phyloP scores from a whole-genome alignment of 2,888 invertebrate species.

The Eristalis pertinax region DNA sequence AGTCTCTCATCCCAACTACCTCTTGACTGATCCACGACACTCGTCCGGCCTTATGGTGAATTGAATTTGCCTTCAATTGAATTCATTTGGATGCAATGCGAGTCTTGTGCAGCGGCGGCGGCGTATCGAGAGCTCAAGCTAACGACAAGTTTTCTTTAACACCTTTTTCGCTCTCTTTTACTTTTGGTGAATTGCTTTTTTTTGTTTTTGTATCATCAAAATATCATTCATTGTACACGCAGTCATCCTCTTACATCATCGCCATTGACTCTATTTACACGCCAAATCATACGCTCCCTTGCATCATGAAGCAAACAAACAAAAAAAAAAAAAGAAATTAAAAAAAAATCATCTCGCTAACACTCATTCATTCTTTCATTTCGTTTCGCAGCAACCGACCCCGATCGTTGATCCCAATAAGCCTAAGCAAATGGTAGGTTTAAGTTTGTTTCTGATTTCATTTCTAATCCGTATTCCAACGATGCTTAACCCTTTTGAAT shows the following conservation, averaged over 20 bases:
- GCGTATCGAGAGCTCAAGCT: constrained; percentile 20
- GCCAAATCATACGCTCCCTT: constrained; percentile 56
- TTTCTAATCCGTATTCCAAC: constrained; percentile 27
- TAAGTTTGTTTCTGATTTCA: constrained; percentile 74
- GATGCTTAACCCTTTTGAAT: background rate
- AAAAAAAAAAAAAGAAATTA: constrained; percentile 19
- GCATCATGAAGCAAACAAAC: constrained; percentile 49
- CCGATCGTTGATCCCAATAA: constrained; percentile 85
- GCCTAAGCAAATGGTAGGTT: constrained; percentile 86
- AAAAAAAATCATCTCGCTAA: constrained; percentile 77
- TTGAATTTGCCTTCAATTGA: constrained; percentile 11
- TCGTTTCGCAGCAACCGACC: constrained; percentile 83
- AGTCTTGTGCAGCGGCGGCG: constrained; percentile 29
- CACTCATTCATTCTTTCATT: constrained; percentile 79
- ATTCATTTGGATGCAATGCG: constrained; percentile 27
- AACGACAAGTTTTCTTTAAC: background rate
- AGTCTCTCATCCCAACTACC: too few species aligned
- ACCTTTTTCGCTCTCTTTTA: constrained; percentile 11
- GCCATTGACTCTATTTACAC: constrained; percentile 40
- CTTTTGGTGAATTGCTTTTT: constrained; percentile 50
- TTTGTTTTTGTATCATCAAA: constrained; percentile 36
- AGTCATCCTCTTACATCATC: constrained; percentile 30
- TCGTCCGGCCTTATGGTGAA: background rate
- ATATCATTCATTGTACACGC: constrained; percentile 29
- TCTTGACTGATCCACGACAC: too few species aligned